Evolutionary conservation across 2,797 vertebrate species (phyloP), one percentile per base, ranked within the genome.

Genomic region (Tiaroga cobitis): DNA sequence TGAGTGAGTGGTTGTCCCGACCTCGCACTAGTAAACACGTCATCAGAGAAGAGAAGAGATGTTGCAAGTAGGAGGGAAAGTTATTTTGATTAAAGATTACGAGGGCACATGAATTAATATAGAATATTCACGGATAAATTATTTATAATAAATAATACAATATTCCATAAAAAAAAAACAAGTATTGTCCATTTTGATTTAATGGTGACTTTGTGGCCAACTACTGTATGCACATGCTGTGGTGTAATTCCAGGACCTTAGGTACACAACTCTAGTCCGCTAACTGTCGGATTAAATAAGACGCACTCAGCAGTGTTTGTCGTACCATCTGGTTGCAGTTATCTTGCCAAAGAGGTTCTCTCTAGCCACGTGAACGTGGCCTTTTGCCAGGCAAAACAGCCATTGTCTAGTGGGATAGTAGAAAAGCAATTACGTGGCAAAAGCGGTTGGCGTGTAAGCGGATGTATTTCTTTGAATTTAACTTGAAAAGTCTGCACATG

Each of bases 311-410:
- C 41, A 54, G 82, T 77, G 61, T 83, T 75, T 61, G 34, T 37
- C 9, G 21, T 68, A 72, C 81, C 70, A 83, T 76, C 81, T 83
- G 81, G 61, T 68, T 68, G 21, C 8, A 2, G 24, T 76, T 56
- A 32, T 75, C 70, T 37, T 2, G 32, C 79, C 80, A 39, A 51
- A 69, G 24, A 43, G 37, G 5, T n/a, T 72, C 81, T 79, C 43
- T 70, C 16, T 59, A 43, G 75, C 75, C 37, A n/a, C 1, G 6
- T 72, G 26, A 61, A 59, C 6, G 16, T 61, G 67, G 67, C 15
- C 3, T 34, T 70, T 79, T 56, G 49, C 34, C 75, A 84, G 63
- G 61, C n/a, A 68, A 54, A 63, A n/a, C 59, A 8, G 61, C 63
- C 63, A 68, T 80, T 82, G 70, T 74, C 69, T 41, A 41, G 16